These are phyloP conservation scores for Ceramica pisi DNA, from an alignment of 2,888 invertebrate species.

Conservation along the genomic window DNA sequence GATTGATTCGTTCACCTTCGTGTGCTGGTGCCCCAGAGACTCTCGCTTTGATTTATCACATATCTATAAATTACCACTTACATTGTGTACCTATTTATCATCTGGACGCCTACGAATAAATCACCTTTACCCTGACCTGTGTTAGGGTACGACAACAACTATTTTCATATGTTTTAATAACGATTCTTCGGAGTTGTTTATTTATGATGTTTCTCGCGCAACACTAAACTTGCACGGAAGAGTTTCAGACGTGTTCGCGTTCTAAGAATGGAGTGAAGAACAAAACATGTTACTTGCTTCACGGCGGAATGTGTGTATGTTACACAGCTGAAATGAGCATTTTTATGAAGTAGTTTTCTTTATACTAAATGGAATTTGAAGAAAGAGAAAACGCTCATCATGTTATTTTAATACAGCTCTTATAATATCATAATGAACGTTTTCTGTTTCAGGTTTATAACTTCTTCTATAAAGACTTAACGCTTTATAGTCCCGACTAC, in stretches of 20 bases:
- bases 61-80: conserved; percentile 74
- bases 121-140: conserved; percentile 55
- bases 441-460: background rate
- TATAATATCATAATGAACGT: background rate
- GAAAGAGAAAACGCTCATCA: background rate
- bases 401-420: background rate
- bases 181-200: conserved; percentile 41
- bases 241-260: conserved; percentile 54
- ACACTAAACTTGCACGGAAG: conserved; percentile 46
- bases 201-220: conserved; percentile 42
- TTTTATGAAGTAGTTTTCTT: conserved; percentile 38
- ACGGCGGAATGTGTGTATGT: conserved; percentile 30
- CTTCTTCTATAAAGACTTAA: background rate
- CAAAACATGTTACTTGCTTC: conserved; percentile 62
- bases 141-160: conserved; percentile 42
- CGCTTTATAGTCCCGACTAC: background rate
- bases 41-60: conserved; percentile 72
- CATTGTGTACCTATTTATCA: conserved; percentile 71
- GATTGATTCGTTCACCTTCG: conserved; percentile 75
- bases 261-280: conserved; percentile 49
- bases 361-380: conserved; percentile 32
- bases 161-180: conserved; percentile 42
- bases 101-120: conserved; percentile 62
- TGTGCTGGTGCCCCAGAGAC: conserved; percentile 63
- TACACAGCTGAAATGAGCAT: conserved; percentile 39